Evolutionary conservation across 2,113 vertebrate genomes (phyloP).

Genomic region (Promerops cafer): DNA sequence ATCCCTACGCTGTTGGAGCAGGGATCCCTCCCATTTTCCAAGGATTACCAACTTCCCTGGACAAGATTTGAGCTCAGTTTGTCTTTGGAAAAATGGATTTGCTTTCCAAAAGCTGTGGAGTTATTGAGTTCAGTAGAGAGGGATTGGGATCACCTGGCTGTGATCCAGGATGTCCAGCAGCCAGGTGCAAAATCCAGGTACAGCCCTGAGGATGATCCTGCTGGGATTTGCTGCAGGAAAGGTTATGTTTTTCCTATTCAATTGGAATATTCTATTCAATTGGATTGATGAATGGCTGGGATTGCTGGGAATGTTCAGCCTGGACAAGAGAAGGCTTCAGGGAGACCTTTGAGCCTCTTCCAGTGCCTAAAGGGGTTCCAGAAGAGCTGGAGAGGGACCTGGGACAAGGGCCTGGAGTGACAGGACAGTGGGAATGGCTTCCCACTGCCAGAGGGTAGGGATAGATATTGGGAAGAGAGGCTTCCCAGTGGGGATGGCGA

Average conservation of each 20-base stretch:
- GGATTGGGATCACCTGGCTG: not conserved
- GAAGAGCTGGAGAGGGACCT: not conserved
- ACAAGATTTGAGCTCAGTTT: not conserved
- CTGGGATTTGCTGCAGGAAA: not conserved
- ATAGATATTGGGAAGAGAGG: not conserved
- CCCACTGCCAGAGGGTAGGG: not conserved
- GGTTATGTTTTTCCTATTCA: not conserved
- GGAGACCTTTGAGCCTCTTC: not conserved
- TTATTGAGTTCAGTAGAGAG: accelerated
- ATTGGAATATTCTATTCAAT: no score
- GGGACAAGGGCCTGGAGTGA: not conserved
- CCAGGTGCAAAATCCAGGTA: not conserved
- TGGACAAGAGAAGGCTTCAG: not conserved
- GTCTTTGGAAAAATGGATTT: not conserved
- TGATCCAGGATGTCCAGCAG: not conserved
- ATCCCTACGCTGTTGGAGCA: not conserved
- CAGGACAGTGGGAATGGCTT: not conserved
- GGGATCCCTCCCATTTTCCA: accelerated
- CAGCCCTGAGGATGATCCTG: not conserved
- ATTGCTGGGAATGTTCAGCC: not conserved
- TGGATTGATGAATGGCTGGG: not conserved
- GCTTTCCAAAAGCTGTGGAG: not conserved
- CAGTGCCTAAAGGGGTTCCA: not conserved
- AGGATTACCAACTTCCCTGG: not conserved
- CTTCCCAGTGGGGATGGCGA: not conserved